Conservation (phyloP, 2,888 invertebrate genomes). For the Spisula subtruncata region DNA sequence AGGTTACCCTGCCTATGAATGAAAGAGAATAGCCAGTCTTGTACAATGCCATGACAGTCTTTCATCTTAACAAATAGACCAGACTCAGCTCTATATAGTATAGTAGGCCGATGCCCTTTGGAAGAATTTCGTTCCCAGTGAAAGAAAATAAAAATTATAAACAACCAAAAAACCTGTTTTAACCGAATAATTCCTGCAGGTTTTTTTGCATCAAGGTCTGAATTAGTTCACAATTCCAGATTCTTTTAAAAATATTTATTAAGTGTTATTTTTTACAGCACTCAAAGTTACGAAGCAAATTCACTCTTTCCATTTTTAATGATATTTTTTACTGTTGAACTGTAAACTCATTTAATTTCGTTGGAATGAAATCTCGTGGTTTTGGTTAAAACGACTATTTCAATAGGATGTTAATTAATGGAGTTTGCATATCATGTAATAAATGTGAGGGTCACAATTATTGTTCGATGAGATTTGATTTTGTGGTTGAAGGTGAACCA, state of each 20-base stretch:
- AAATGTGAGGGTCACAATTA: too few relatives aligned
- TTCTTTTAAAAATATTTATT: not conserved
- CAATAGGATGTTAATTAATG: too few relatives aligned
- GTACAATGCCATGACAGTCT: not conserved
- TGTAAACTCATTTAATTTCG: too few relatives aligned
- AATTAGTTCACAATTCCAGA: not conserved
- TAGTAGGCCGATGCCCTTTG: not conserved
- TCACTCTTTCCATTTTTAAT: constrained; percentile 18
- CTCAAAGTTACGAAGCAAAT: not conserved
- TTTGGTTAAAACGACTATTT: too few relatives aligned
- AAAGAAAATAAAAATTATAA: too few relatives aligned
- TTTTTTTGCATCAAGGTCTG: not conserved
- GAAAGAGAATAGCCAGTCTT: not conserved
- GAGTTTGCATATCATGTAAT: too few relatives aligned
- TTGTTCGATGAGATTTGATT: too few relatives aligned
- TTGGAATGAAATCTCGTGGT: too few relatives aligned
- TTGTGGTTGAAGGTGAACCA: too few relatives aligned
- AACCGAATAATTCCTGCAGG: not conserved
- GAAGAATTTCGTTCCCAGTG: not conserved
- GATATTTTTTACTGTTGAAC: constrained; percentile 1
- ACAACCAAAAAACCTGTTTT: not conserved
- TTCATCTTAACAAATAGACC: not conserved
- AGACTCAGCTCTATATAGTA: not conserved
- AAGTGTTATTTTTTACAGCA: not conserved
- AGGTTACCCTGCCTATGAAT: not conserved